Conservation (phyloP, 2,797 vertebrate genomes). For the Takifugu rubripes region DNA sequence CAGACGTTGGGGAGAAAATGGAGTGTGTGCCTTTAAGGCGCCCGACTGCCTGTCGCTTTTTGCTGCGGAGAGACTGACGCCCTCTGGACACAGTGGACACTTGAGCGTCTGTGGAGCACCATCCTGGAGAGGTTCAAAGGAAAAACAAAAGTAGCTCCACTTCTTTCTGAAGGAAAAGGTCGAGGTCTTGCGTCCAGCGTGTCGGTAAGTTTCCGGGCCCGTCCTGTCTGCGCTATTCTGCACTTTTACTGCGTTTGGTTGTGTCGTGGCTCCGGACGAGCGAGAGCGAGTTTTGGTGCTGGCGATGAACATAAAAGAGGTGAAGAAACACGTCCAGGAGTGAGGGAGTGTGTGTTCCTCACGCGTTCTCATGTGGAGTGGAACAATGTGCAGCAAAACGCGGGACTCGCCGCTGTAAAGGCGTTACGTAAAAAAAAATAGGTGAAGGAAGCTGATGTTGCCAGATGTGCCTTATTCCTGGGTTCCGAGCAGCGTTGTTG, state of each 20-base stretch:
- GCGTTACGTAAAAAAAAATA: not conserved
- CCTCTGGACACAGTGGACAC: slow-evolving; percentile 70
- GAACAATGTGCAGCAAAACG: slow-evolving; percentile 22
- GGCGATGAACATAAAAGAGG: slow-evolving; percentile 23
- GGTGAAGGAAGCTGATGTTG: slow-evolving; percentile 60
- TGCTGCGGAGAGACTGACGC: slow-evolving; percentile 70
- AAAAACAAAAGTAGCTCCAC: slow-evolving; percentile 16
- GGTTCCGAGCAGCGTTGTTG: slow-evolving; percentile 9
- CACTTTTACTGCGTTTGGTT: not conserved
- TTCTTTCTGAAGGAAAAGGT: not conserved
- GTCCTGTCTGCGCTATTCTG: not conserved
- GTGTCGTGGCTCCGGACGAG: slow-evolving; percentile 23
- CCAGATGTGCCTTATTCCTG: slow-evolving; percentile 59
- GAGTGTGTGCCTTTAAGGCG: slow-evolving; percentile 77
- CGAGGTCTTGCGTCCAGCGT: slow-evolving; percentile 15
- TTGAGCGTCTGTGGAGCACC: slow-evolving; percentile 55
- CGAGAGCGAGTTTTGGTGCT: slow-evolving; percentile 17
- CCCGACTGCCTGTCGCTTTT: slow-evolving; percentile 66
- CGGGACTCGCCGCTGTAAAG: not conserved
- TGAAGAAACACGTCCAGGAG: slow-evolving; percentile 39
- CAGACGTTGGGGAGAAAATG: slow-evolving; percentile 50
- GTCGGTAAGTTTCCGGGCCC: slow-evolving; percentile 48
- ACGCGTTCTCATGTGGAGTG: slow-evolving; percentile 37
- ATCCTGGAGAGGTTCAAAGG: slow-evolving; percentile 62
- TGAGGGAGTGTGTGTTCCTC: slow-evolving; percentile 48